Base-by-base conservation (phyloP, 2,797 vertebrate species). In the Microctenopoma stevenorrisi region DNA sequence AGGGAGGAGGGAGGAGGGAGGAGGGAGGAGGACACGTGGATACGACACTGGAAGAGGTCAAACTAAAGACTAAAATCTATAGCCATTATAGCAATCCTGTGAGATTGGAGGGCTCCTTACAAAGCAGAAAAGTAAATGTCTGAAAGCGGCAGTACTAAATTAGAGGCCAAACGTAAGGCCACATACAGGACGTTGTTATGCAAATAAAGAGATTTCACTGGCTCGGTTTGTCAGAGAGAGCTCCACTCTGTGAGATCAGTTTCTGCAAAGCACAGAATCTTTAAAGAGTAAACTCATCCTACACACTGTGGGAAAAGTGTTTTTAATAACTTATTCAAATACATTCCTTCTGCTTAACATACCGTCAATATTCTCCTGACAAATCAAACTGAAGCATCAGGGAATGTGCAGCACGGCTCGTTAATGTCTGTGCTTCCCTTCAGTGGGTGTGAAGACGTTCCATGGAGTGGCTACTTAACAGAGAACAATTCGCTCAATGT, bases 391-490 rank as follows among this genome's bases (percentile, higher is more conserved):
- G 25, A 12, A 42, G 52, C 51, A 48, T 52, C 4, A 18, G 14
- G 33, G 33, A 37, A 49, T 61, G 13, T 16, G 46, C 46, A 38
- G n/a, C 7, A 22, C 4, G 14, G 4, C 28, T 16, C 13, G 18
- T 38, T 0, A 56, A n/a, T 35, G 9, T 16, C 35, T 50, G 16
- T 12, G 7, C 2, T 38, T 48, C 26, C 44, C 64, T 28, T 33
- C 6, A 35, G 14, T 14, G 13, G 10, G 6, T 5, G 38, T 62
- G 0, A n/a, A 56, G 40, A 57, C 28, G 33, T 62, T 61, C 61
- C 26, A 55, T 73, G 62, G 58, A 22, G 54, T 43, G 16, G 51
- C 30, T 71, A 72, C 64, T 65, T 61, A 55, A 50, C 30, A 33
- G 42, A 33, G 22, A 64, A 65, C 18, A 38, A 40, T 64, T 64